These are phyloP conservation scores for Steatornis caripensis DNA, from an alignment of 2,113 vertebrate species.

Conservation along the genomic window DNA sequence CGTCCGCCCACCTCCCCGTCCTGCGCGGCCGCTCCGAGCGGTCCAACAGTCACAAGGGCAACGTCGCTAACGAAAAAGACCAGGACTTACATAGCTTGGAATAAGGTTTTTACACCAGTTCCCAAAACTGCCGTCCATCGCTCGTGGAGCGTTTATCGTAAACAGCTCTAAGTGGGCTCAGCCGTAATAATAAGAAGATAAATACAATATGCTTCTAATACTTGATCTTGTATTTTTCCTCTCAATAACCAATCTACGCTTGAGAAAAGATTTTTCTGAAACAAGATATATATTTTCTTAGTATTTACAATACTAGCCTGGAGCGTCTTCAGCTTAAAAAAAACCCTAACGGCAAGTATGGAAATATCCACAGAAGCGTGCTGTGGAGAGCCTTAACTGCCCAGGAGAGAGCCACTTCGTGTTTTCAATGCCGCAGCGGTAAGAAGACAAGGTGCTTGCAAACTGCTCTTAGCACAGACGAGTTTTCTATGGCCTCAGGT, in stretches of 20 bases:
- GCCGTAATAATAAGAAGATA: not conserved
- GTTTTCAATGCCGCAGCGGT: not conserved
- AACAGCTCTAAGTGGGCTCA: not conserved
- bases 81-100: accelerated
- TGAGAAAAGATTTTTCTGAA: not conserved
- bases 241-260: not conserved
- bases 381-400: not conserved
- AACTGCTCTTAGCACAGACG: not conserved
- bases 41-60: not conserved
- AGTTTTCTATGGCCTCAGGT: not conserved
- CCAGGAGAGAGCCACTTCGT: not conserved
- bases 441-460: not conserved
- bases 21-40: accelerated
- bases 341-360: not conserved
- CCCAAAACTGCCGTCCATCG: not conserved
- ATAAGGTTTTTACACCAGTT: not conserved
- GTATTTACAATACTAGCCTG: not conserved
- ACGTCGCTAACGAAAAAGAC: accelerated
- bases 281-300: not conserved
- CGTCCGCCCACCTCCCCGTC: not conserved
- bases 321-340: not conserved
- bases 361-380: not conserved
- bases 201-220: not conserved
- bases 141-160: accelerated
- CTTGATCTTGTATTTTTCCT: not conserved